Percentiles rank a stretch among this genome's conserved stretches.
phyloP scores from a whole-genome alignment of 2,888 invertebrate species.

The Bursaphelenchus okinawaensis region DNA sequence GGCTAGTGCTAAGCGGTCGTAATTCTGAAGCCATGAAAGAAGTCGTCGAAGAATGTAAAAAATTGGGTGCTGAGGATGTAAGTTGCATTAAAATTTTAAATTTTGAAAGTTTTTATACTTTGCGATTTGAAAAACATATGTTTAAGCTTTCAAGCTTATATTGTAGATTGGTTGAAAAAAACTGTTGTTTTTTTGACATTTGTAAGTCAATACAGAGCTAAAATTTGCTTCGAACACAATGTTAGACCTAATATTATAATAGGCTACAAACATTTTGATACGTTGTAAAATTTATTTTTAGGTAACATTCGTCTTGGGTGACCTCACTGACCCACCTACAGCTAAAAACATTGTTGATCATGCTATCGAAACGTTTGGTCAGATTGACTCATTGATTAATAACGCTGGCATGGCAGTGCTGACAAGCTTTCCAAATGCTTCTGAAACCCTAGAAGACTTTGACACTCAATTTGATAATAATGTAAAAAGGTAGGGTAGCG shows the following conservation, averaged over 20 bases:
- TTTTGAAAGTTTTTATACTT: too few species aligned
- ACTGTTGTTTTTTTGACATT: too few species aligned
- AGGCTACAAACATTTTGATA: too few species aligned
- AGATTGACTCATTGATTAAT: conserved; percentile 42
- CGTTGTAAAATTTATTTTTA: neutral
- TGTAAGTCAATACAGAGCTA: too few species aligned
- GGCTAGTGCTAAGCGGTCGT: neutral
- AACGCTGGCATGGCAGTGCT: conserved; percentile 39
- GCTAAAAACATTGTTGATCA: conserved; percentile 31
- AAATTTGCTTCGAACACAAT: too few species aligned
- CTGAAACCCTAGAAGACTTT: conserved; percentile 65
- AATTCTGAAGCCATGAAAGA: conserved; percentile 21
- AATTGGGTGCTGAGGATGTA: conserved; percentile 74
- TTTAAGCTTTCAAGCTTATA: too few species aligned
- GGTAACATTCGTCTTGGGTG: conserved; percentile 61
- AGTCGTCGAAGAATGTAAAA: conserved; percentile 22
- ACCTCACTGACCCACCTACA: conserved; percentile 45
- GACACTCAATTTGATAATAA: conserved; percentile 84
- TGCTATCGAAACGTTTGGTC: conserved; percentile 34
- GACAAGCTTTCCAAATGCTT: conserved; percentile 63
- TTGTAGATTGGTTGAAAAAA: too few species aligned
- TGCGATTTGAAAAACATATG: too few species aligned
- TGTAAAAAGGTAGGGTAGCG: conserved; percentile 38
- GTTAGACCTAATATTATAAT: too few species aligned
- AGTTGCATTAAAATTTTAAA: too few species aligned